Evolutionary conservation across 2,113 vertebrate species (phyloP).

Genomic region (Picathartes gymnocephalus): DNA sequence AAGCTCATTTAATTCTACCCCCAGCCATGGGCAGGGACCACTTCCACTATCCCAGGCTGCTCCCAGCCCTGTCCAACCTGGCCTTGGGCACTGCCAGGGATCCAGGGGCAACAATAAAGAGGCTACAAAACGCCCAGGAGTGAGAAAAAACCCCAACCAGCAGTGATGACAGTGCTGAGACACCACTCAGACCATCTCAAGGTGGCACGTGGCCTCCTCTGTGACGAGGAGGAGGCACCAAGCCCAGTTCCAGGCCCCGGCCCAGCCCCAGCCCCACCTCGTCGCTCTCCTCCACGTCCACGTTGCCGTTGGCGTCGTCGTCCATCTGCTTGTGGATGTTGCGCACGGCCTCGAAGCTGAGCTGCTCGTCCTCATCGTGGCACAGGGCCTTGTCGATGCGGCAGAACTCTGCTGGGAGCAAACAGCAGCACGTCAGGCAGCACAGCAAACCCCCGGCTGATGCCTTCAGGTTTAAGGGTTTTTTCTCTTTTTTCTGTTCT

Average conservation of each 20-base stretch:
- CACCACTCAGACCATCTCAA: fast-evolving
- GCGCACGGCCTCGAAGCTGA: slow-evolving; percentile 91
- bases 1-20: neutral
- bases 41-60: fast-evolving
- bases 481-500: too few relatives aligned
- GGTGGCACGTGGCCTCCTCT: fast-evolving
- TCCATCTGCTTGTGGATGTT: slow-evolving; percentile 98
- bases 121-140: neutral
- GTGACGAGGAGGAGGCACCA: neutral
- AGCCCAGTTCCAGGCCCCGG: fast-evolving
- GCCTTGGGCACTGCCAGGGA: neutral
- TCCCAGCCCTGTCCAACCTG: neutral
- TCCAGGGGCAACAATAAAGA: neutral
- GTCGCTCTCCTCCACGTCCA: slow-evolving; percentile 91
- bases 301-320: slow-evolving; percentile 94
- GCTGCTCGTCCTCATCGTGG: slow-evolving; percentile 83
- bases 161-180: fast-evolving
- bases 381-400: slow-evolving; percentile 86
- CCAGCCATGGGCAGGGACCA: neutral
- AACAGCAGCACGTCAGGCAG: neutral
- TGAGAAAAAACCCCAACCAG: fast-evolving
- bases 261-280: slow-evolving; percentile 74
- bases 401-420: slow-evolving; percentile 83
- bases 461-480: too few relatives aligned
- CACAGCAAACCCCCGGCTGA: too few relatives aligned